Evolutionary conservation across 2,113 vertebrate species (phyloP).

Genomic region (Sus scrofa): T2T-Sscrofa CM000827.6:49731501-49732000

Average conservation of each 20-base stretch:
- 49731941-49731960: not conserved
- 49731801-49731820: not conserved
- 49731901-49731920: not conserved
- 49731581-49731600: not conserved
- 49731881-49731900: not conserved
- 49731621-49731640: not conserved
- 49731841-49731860: not conserved
- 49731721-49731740: not conserved
- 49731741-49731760: not conserved
- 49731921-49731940: not conserved
- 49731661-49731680: not conserved
- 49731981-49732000: not conserved
- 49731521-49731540: not conserved
- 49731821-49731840: not conserved
- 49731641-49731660: not conserved
- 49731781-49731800: not conserved
- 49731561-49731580: not conserved
- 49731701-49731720: not conserved
- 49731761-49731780: not conserved
- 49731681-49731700: not conserved
- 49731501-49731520: not conserved
- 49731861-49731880: not conserved
- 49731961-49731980: not conserved
- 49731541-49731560: not conserved
- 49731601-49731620: not conserved